phyloP scores from a whole-genome alignment of 2,113 vertebrate species.

The Rhagologus leucostigma region DNA sequence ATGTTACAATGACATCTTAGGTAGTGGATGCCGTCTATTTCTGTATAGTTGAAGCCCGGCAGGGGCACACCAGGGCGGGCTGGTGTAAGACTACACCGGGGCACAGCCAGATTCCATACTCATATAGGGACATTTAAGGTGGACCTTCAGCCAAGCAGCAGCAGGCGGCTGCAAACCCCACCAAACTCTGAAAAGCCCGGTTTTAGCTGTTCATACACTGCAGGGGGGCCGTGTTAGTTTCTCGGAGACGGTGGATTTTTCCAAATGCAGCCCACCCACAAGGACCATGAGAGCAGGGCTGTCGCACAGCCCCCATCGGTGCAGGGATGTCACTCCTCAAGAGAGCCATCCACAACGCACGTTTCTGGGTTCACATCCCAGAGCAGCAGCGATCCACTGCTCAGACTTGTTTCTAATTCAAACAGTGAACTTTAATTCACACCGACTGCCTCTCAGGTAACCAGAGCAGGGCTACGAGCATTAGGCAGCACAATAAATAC shows the following conservation, averaged over 20 bases:
- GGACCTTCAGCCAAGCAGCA: background rate
- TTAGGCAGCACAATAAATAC: background rate
- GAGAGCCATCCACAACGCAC: rapidly evolving
- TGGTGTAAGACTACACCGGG: constrained; percentile 58
- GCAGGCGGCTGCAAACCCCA: background rate
- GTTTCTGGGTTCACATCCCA: background rate
- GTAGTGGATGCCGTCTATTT: constrained; percentile 46
- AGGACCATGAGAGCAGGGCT: background rate
- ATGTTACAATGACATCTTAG: constrained; percentile 22
- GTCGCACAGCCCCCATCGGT: rapidly evolving
- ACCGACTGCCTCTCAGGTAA: rapidly evolving
- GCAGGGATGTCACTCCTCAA: background rate
- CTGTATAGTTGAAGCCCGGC: constrained; percentile 8
- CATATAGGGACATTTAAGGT: constrained; percentile 42
- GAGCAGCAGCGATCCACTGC: background rate
- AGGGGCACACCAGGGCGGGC: constrained; percentile 19
- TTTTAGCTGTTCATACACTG: background rate
- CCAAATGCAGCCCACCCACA: background rate
- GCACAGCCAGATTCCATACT: constrained; percentile 11
- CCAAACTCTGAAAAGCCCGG: rapidly evolving
- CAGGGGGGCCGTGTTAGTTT: rapidly evolving
- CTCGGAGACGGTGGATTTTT: rapidly evolving
- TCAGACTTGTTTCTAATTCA: background rate
- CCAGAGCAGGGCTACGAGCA: background rate
- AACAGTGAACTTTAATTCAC: background rate